These are phyloP conservation scores for Eurosta solidaginis DNA, from an alignment of 1,140 invertebrate species.

Conservation along the genomic window DNA sequence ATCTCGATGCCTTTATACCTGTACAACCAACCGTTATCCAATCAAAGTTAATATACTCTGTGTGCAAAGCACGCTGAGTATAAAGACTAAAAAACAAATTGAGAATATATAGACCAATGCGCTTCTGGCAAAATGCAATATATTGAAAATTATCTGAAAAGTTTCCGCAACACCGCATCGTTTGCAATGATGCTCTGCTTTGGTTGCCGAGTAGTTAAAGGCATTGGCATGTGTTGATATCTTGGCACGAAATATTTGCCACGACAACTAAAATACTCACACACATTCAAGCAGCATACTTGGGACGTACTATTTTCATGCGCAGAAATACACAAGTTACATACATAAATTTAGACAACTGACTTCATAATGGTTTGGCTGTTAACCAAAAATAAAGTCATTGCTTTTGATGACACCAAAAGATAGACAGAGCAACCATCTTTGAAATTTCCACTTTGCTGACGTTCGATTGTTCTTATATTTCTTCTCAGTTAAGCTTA, in stretches of 20 bases:
- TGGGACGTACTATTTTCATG: not conserved
- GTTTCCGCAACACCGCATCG: conserved; percentile 21
- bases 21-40: no score
- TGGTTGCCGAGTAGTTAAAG: not conserved
- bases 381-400: conserved; percentile 25
- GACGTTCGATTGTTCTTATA: not conserved
- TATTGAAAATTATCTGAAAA: conserved; percentile 21
- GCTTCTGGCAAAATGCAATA: conserved; percentile 7
- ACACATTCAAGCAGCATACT: not conserved
- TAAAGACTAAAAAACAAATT: not conserved
- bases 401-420: conserved; percentile 31
- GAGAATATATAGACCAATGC: not conserved
- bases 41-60: no score
- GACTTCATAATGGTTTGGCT: conserved; percentile 28
- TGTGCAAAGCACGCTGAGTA: no score
- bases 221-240: conserved; percentile 2
- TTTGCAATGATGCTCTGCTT: not conserved
- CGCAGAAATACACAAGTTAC: not conserved
- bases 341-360: conserved; percentile 17
- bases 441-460: not conserved
- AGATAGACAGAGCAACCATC: conserved; percentile 25
- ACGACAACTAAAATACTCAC: not conserved
- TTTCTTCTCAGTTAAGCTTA: not conserved
- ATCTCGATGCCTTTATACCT: no score
- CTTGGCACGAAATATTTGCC: conserved; percentile 11